phyloP scores from a whole-genome alignment of 2,888 invertebrate species.

The Thereva nobilitata region DNA sequence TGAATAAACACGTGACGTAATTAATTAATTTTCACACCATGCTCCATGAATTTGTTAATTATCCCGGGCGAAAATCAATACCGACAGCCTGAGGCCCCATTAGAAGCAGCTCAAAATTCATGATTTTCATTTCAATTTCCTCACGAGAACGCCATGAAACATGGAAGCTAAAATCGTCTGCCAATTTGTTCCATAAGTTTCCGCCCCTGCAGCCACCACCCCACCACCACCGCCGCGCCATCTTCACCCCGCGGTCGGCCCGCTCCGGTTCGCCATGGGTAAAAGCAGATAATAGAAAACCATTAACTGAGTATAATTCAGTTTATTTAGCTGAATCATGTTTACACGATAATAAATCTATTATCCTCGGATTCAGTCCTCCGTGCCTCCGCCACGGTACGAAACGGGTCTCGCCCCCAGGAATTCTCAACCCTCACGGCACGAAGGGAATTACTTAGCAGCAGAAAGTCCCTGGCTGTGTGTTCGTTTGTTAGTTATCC shows the following conservation, averaged over 20 bases:
- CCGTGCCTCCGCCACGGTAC: background rate
- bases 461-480: background rate
- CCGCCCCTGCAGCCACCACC: slow-evolving; percentile 3
- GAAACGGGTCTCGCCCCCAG: background rate
- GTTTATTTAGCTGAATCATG: slow-evolving; percentile 43
- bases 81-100: background rate
- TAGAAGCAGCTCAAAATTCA: background rate
- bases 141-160: background rate
- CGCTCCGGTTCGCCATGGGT: slow-evolving; percentile 8
- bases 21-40: no score
- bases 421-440: slow-evolving; percentile 18
- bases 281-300: slow-evolving; percentile 40
- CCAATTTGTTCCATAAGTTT: slow-evolving; percentile 10
- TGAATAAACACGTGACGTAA: no score
- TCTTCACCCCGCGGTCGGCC: no score
- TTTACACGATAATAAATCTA: slow-evolving; percentile 44
- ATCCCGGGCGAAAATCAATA: background rate
- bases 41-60: slow-evolving; percentile 19
- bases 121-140: slow-evolving; percentile 19
- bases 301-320: slow-evolving; percentile 43
- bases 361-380: slow-evolving; percentile 37
- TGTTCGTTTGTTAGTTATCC: background rate
- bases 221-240: background rate
- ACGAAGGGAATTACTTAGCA: slow-evolving; percentile 7
- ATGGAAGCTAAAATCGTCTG: background rate